A percentile compares a stretch with the other conserved stretches of the same genome.
These are phyloP conservation scores for Scrobipalpa atriplicella DNA, from an alignment of 2,888 invertebrate species.

Conservation along the genomic window DNA sequence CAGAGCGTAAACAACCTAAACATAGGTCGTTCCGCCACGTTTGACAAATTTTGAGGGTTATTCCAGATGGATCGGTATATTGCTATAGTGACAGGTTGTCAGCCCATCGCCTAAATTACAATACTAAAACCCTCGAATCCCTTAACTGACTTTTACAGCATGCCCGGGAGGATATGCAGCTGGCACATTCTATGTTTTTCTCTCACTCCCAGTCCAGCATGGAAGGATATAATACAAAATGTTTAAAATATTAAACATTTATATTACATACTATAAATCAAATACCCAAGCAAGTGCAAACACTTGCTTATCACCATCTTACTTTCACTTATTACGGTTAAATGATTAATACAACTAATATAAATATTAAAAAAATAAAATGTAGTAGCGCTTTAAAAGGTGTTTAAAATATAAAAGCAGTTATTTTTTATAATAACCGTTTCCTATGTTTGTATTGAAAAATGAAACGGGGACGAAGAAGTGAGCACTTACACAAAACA, in stretches of 20 bases:
- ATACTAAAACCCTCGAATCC: no score
- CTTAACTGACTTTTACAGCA: no score
- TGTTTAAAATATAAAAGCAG: conserved; percentile 22
- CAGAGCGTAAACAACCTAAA: no score
- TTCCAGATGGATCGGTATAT: no score
- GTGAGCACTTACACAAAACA: conserved; percentile 69
- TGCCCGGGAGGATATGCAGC: no score
- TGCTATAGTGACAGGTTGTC: no score
- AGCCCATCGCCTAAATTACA: no score
- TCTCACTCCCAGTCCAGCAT: background rate
- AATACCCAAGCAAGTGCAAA: conserved; percentile 46
- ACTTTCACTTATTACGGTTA: conserved; percentile 48
- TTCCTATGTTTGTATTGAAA: conserved; percentile 58
- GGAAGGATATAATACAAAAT: no score
- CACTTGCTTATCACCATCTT: conserved; percentile 58
- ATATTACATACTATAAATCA: conserved; percentile 33
- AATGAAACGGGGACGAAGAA: conserved; percentile 56
- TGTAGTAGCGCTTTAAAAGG: conserved; percentile 40
- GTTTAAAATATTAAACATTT: background rate
- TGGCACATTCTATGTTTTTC: no score
- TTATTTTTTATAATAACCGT: conserved; percentile 28
- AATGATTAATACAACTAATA: conserved; percentile 30
- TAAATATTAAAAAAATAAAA: conserved; percentile 27
- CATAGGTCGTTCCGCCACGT: no score
- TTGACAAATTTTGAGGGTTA: no score